A percentile compares a stretch with the other conserved stretches of the same genome.
Evolutionary conservation across 2,888 invertebrate species (phyloP).

Genomic region (Caenorhabditis sp.): DNA sequence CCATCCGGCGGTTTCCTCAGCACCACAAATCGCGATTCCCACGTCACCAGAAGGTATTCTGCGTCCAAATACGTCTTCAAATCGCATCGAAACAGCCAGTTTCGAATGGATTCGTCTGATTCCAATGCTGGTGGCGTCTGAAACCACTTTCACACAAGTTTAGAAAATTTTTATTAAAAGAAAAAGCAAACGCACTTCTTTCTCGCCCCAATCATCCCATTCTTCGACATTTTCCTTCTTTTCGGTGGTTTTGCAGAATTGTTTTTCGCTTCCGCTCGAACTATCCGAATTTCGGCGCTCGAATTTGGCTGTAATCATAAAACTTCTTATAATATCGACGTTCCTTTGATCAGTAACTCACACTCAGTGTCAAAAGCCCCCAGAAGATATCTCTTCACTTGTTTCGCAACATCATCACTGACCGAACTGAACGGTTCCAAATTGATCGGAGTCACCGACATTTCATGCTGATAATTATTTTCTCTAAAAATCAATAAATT

Average conservation of each 20-base stretch:
- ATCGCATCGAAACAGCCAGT: conserved; percentile 57
- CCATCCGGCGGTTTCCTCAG: conserved; percentile 54
- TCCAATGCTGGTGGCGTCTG: conserved; percentile 16
- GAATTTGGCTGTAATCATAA: conserved; percentile 46
- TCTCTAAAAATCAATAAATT: too few species aligned
- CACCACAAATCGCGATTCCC: conserved; percentile 56
- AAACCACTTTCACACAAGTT: background rate
- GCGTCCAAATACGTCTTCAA: conserved; percentile 50
- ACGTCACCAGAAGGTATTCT: conserved; percentile 55
- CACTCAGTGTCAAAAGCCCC: conserved; percentile 40
- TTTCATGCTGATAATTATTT: conserved; percentile 30
- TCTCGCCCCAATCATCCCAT: conserved; percentile 60
- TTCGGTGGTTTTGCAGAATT: conserved; percentile 46
- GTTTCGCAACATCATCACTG: conserved; percentile 50
- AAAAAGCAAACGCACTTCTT: too few species aligned
- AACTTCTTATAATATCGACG: too few species aligned
- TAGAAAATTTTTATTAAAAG: too few species aligned
- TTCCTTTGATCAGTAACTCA: too few species aligned
- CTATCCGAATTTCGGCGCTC: conserved; percentile 51
- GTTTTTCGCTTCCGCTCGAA: conserved; percentile 43
- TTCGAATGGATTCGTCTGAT: conserved; percentile 50
- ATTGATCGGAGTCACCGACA: conserved; percentile 52
- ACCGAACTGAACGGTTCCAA: conserved; percentile 43
- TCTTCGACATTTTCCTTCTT: conserved; percentile 54
- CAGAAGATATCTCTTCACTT: conserved; percentile 44